Conservation (phyloP, 2,797 vertebrate species). For the Sandelia bainsii region DNA sequence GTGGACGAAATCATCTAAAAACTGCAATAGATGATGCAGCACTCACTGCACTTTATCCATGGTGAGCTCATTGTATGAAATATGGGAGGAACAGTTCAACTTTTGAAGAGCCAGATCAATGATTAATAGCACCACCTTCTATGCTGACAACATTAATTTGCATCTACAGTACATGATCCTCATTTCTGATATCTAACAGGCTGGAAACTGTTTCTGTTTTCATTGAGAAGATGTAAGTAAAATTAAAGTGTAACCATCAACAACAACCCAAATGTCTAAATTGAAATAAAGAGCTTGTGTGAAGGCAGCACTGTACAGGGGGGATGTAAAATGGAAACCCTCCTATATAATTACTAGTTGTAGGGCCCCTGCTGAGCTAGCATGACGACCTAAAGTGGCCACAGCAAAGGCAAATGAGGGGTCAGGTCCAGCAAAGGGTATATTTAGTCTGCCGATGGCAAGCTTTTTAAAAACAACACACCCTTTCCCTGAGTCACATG, state of each 20-base stretch:
- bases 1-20: slow-evolving; percentile 36
- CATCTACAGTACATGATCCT: slow-evolving; percentile 1
- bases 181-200: slow-evolving; percentile 16
- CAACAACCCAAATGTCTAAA: slow-evolving; percentile 61
- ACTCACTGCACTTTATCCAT: slow-evolving; percentile 35
- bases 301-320: slow-evolving; percentile 72
- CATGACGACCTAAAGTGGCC: slow-evolving; percentile 82
- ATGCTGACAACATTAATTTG: slow-evolving; percentile 21
- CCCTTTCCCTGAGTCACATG: slow-evolving; percentile 77
- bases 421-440: slow-evolving; percentile 86
- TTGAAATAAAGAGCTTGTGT: slow-evolving; percentile 71
- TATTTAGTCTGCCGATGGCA: slow-evolving; percentile 84
- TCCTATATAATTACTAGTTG: slow-evolving; percentile 83
- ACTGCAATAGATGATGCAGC: slow-evolving; percentile 55
- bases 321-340: slow-evolving; percentile 79
- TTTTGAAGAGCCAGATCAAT: slow-evolving; percentile 50
- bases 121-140: slow-evolving; percentile 41
- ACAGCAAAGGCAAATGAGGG: slow-evolving; percentile 87
- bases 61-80: slow-evolving; percentile 45
- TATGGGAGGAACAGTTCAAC: slow-evolving; percentile 37
- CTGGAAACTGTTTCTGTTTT: slow-evolving; percentile 22
- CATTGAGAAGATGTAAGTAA: slow-evolving; percentile 20
- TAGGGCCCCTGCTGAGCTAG: slow-evolving; percentile 77
- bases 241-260: slow-evolving; percentile 56
- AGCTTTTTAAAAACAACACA: slow-evolving; percentile 82